Evolutionary conservation across 2,888 invertebrate species (phyloP), one percentile per base, ranked within the genome.

Genomic region (Trypoxylon attenuatum): DNA sequence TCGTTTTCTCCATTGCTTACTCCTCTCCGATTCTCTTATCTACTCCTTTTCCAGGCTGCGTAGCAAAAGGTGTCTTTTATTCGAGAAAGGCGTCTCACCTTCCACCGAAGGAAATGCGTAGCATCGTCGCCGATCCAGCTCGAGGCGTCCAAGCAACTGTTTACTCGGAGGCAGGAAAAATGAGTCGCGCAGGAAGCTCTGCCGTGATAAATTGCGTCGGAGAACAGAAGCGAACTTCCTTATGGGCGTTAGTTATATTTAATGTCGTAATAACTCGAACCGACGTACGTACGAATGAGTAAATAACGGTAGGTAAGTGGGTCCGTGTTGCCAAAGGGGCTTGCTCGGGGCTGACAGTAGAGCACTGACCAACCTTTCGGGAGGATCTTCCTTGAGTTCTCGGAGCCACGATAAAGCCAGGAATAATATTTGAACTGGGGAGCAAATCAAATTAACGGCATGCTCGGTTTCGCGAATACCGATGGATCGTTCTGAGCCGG

Each of bases 361-460:
- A 6, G 15, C 15, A 46, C 0, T 23, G 45, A 16, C 43, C 3
- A n/a, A 23, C n/a, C n/a, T 29, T 43, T 13, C 16, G 8, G 16
- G 3, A 8, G 4, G 10, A 16, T 23, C n/a, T 15, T 33, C 33
- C 33, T 33, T 33, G 33, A 33, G 33, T 13, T 33, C 33, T 15
- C 3, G 29, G 45, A 10, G 5, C 19, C 8, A 16, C 10, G 27
- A 29, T 33, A 23, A 13, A 18, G 49, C 33, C 27, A n/a, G 21
- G 13, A 57, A 57, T 53, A 13, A 49, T 54, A 46, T 50, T 55
- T 55, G 38, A 43, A 29, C 49, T 38, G 16, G 13, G 39, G 42
- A 55, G 47, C 49, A 57, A 59, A 62, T 60, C 29, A 29, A 67
- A 69, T 60, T 53, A 63, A 62, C 61, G 46, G 58, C 43, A 19